Base-by-base conservation (phyloP, 1,140 invertebrate species). In the Hycleus phaleratus region DNA sequence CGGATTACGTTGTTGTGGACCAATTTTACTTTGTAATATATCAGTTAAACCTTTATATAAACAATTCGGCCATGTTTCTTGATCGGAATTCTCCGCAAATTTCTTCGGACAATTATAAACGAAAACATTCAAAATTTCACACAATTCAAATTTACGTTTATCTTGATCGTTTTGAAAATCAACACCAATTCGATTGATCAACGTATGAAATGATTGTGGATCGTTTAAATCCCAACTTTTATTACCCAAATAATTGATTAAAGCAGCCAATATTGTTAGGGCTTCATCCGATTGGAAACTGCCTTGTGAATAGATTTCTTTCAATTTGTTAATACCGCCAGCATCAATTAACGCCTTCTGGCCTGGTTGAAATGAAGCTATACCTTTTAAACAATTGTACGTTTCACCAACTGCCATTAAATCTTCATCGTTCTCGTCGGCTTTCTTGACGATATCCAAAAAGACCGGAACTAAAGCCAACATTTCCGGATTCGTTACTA, bases 251-350 rank as follows among this genome's bases (percentile, higher is more conserved):
- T 80, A 76, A 51, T 79, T 82, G 0, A 88, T 83, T 26, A 91
- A 68, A 26, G 81, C 81, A 1, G 88, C 86, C 39, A 92, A 75
- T 56, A 94, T 82, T 61, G 87, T 85, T 38, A 93, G 72, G 0
- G 89, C 90, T 73, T 91, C 86, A 68, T 93, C 90, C 0, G 88
- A 90, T 72, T 92, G 87, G 65, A 91, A 93, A 70, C 87, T 89
- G 68, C 90, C 88, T 52, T 88, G 84, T 0, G 85, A 82, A 70
- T 92, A 93, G 55, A 92, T 88, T 71, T 91, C 86, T 47, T 84
- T 86, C 82, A 93, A 85, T 74, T 86, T 90, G 4, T 80, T 78
- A 55, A 93, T 84, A 10, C 86, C 89, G 49, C 86, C 85, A 11
- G 85, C 80, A 56, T 86, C 82, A 43, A 90, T 79, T 1, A 94